Conservation (phyloP, 2,888 invertebrate genomes). For the Adelphocoris suturalis region DNA sequence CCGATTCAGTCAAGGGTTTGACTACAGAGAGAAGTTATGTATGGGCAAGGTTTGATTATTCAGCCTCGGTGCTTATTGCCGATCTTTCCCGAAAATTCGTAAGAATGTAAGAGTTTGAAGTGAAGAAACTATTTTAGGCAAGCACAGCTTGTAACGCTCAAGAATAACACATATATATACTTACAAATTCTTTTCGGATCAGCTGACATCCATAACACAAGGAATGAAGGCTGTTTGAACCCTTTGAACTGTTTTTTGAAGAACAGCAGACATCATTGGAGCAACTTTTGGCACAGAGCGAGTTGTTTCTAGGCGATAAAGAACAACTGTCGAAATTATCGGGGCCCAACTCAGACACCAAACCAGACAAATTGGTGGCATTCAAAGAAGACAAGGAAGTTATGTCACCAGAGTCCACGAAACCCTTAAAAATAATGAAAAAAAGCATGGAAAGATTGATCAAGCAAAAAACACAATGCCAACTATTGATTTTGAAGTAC, state of each 20-base stretch:
- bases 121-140: not conserved
- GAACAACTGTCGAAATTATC: constrained; percentile 21
- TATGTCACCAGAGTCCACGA: not conserved
- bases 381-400: constrained; percentile 16
- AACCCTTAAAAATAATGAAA: not conserved
- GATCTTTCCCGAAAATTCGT: not conserved
- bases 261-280: constrained; percentile 24
- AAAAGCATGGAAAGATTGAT: not conserved
- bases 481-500: not conserved
- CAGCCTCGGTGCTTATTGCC: not conserved
- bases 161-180: not conserved
- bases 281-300: not conserved
- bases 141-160: too few species aligned
- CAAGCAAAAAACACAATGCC: not conserved
- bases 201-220: constrained; percentile 58
- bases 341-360: constrained; percentile 52
- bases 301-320: not conserved
- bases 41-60: too few species aligned
- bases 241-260: not conserved
- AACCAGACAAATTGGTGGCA: constrained; percentile 55
- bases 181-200: constrained; percentile 58
- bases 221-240: not conserved
- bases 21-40: not conserved
- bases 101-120: not conserved
- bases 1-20: not conserved